phyloP scores from a whole-genome alignment of 2,797 vertebrate species.

The Steatocranus sp. region DNA sequence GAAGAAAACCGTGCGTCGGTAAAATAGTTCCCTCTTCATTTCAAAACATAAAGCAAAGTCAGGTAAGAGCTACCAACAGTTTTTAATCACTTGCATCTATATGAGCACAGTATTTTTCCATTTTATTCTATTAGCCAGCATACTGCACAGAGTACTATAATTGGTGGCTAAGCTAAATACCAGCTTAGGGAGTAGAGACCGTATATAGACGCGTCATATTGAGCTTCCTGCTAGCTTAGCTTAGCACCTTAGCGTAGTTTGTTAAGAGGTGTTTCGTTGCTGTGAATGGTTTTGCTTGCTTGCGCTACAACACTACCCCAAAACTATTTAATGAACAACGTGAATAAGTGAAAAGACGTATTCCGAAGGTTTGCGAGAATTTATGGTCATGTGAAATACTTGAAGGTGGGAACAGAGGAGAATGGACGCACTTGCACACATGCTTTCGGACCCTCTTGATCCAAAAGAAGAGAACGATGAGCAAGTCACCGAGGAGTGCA shows the following conservation, averaged over 20 bases:
- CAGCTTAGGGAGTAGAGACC: not conserved
- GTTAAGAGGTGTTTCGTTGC: not conserved
- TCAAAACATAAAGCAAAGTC: not conserved
- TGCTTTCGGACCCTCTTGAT: slow-evolving; percentile 89
- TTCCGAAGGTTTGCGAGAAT: not conserved
- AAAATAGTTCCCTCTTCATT: slow-evolving; percentile 28
- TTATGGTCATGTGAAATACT: not conserved
- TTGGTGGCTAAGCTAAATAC: not conserved
- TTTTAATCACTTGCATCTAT: not conserved
- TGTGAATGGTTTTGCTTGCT: not conserved
- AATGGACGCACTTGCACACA: slow-evolving; percentile 91
- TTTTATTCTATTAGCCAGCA: not conserved
- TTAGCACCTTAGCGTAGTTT: not conserved
- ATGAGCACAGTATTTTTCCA: too few species aligned
- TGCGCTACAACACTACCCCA: not conserved
- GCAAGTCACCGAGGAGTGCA: slow-evolving; percentile 91
- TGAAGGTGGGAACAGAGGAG: not conserved
- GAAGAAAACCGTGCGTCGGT: slow-evolving; percentile 53
- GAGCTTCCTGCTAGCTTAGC: not conserved
- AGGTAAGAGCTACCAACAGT: not conserved
- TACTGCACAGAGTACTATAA: not conserved
- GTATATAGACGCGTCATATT: not conserved
- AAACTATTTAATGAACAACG: not conserved
- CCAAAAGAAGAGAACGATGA: slow-evolving; percentile 79
- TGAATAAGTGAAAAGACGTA: not conserved